These are phyloP conservation scores for Alligator mississippiensis DNA, from an alignment of 2,113 vertebrate genomes.

Conservation along the genomic window DNA sequence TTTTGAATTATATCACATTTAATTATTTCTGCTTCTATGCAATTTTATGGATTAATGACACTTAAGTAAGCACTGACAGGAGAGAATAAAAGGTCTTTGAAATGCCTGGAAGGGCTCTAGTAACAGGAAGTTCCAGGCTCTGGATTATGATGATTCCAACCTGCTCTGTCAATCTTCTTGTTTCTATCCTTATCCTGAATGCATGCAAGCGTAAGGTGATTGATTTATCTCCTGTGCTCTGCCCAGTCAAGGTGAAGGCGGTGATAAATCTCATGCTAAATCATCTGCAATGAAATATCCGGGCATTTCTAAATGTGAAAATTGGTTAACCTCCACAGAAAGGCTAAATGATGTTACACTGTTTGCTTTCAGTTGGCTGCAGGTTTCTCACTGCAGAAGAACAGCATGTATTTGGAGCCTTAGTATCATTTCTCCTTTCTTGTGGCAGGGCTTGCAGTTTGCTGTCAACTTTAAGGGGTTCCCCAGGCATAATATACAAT, in stretches of 20 bases:
- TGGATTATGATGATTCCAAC: not conserved
- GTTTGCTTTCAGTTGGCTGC: not conserved
- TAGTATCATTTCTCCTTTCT: not conserved
- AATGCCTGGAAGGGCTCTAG: not conserved
- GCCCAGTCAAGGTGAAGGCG: not conserved
- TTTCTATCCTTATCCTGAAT: not conserved
- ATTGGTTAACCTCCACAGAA: not conserved
- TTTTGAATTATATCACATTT: not conserved
- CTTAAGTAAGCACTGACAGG: not conserved
- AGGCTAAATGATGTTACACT: not conserved
- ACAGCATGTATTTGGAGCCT: not conserved
- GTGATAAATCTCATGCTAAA: not conserved
- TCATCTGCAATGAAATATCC: not conserved
- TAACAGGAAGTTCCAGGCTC: not conserved
- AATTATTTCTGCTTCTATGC: not conserved
- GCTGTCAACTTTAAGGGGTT: not conserved
- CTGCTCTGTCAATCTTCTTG: not conserved
- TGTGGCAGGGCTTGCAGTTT: not conserved
- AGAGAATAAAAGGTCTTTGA: not conserved
- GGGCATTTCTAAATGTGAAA: not conserved
- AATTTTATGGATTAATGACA: not conserved
- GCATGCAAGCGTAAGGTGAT: not conserved
- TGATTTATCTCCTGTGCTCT: not conserved
- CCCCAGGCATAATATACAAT: not conserved
- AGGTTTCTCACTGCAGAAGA: not conserved